Conservation (phyloP, 1,140 invertebrate species). For the Cataglyphis hispanica region DNA sequence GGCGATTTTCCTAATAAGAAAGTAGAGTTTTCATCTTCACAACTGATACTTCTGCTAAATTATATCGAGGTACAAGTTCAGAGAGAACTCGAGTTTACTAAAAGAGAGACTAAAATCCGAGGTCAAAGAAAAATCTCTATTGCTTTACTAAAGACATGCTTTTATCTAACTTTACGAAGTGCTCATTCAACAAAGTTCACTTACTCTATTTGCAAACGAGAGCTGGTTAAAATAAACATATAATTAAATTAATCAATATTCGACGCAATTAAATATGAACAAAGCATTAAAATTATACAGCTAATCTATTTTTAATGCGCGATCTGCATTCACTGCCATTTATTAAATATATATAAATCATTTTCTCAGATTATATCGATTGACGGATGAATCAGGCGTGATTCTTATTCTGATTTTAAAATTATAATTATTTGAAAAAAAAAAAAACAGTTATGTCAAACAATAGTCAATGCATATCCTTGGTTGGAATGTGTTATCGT, state of each 20-base stretch:
- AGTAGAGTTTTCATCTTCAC: conserved; percentile 12
- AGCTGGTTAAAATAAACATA: conserved; percentile 8
- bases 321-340: neutral
- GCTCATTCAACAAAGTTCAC: conserved; percentile 12
- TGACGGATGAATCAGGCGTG: neutral
- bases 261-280: neutral
- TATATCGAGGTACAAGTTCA: conserved; percentile 2
- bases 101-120: neutral
- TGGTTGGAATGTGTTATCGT: neutral
- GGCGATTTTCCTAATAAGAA: conserved; percentile 2
- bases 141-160: conserved; percentile 41
- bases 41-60: conserved; percentile 15
- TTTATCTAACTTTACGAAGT: conserved; percentile 31
- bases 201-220: conserved; percentile 11
- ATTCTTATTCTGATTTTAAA: neutral
- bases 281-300: neutral
- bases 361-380: neutral
- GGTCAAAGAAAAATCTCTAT: conserved; percentile 48
- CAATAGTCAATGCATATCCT: neutral
- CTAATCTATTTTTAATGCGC: neutral
- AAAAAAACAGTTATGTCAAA: neutral
- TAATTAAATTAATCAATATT: conserved; percentile 25
- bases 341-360: too few relatives aligned
- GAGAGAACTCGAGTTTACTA: conserved; percentile 18
- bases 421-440: neutral